A percentile compares a stretch with the other conserved stretches of the same genome.
Conservation (phyloP, 2,113 vertebrate genomes). For the Eurystomus gularis region DNA sequence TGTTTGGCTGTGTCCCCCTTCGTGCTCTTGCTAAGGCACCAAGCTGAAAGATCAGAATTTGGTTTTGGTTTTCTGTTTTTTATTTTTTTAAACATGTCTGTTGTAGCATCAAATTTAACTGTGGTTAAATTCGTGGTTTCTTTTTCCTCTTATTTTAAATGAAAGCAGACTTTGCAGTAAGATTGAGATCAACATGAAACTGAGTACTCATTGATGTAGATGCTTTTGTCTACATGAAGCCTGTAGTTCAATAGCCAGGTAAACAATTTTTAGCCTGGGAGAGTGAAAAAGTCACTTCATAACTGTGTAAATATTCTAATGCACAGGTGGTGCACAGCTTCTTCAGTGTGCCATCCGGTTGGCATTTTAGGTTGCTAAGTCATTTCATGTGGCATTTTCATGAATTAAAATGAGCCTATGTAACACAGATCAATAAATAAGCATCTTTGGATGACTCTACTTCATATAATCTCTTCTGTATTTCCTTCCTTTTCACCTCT, state of each 20-base stretch:
- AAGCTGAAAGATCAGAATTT: background rate
- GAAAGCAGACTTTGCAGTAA: background rate
- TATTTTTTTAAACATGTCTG: background rate
- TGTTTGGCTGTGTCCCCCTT: background rate
- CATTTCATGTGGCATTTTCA: background rate
- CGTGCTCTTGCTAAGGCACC: background rate
- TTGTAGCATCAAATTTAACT: background rate
- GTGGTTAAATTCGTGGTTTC: rapidly evolving
- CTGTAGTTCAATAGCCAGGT: background rate
- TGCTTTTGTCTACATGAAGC: background rate
- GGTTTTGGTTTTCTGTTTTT: background rate
- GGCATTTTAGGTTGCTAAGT: background rate
- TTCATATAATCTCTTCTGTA: background rate
- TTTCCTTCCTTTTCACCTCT: background rate
- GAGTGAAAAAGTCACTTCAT: background rate
- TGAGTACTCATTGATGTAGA: background rate
- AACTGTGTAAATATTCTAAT: background rate
- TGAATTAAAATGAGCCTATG: background rate
- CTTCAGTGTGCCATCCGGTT: background rate
- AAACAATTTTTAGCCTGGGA: background rate
- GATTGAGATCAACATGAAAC: background rate
- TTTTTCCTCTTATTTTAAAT: rapidly evolving
- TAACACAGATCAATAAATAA: background rate
- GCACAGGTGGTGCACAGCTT: background rate
- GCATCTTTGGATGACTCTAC: background rate